These are phyloP conservation scores for Phalacrocorax pelagicus DNA, from an alignment of 2,113 vertebrate genomes.

Conservation along the genomic window DNA sequence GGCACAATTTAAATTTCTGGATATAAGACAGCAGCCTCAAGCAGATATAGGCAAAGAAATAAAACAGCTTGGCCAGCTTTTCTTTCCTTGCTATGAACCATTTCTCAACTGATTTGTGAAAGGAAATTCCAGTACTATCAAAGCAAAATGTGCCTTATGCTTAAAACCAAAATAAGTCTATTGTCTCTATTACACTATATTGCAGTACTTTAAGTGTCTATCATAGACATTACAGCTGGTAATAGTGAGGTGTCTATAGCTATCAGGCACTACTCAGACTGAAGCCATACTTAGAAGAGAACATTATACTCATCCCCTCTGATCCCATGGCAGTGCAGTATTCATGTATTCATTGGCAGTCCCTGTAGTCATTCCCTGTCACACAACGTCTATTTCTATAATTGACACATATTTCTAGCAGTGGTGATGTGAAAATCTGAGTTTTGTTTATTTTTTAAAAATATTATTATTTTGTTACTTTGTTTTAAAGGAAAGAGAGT, in stretches of 20 bases:
- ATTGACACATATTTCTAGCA: background rate
- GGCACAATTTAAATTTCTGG: background rate
- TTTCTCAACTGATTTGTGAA: background rate
- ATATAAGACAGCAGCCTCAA: background rate
- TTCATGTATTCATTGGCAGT: background rate
- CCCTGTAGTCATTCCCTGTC: background rate
- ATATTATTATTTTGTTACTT: background rate
- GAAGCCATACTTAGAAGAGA: background rate
- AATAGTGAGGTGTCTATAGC: background rate
- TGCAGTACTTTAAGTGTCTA: background rate
- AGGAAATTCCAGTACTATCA: background rate
- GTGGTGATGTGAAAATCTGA: accelerated
- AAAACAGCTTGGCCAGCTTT: background rate
- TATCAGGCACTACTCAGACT: background rate
- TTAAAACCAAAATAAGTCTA: background rate
- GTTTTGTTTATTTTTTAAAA: background rate
- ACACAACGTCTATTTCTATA: background rate
- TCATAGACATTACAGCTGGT: background rate
- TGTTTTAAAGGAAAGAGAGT: background rate
- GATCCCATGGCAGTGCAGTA: background rate
- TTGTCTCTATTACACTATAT: background rate
- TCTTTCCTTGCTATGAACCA: background rate
- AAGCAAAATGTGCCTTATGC: background rate
- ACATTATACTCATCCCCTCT: background rate
- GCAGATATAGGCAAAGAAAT: background rate